These are phyloP conservation scores for Meteorus colon DNA, from an alignment of 2,888 invertebrate genomes.

Conservation along the genomic window DNA sequence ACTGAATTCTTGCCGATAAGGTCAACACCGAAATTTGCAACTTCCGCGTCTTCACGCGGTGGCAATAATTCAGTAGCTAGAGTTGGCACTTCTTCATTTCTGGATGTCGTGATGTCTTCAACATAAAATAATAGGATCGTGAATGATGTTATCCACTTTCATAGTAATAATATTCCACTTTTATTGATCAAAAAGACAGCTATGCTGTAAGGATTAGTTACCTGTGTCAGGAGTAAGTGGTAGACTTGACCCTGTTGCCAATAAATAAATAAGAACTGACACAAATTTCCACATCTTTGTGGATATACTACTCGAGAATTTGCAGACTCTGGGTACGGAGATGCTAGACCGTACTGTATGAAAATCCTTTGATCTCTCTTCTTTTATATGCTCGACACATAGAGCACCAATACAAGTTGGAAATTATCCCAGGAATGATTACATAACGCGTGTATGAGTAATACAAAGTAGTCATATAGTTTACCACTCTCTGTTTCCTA, in stretches of 20 bases:
- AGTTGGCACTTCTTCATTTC: conserved; percentile 27
- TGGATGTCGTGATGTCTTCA: neutral
- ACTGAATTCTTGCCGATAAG: conserved; percentile 48
- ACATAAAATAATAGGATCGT: neutral
- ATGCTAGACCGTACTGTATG: conserved; percentile 31
- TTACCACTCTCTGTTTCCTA: conserved; percentile 4
- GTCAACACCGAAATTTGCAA: conserved; percentile 43
- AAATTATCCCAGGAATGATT: conserved; percentile 46
- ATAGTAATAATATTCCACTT: neutral
- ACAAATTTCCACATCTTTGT: conserved; percentile 34
- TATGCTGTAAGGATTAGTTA: conserved; percentile 45
- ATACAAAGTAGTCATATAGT: conserved; percentile 35
- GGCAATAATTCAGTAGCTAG: conserved; percentile 43
- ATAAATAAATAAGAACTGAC: conserved; percentile 39
- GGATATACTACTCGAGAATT: neutral
- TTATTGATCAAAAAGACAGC: neutral
- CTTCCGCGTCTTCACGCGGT: conserved; percentile 44
- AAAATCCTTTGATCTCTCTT: conserved; percentile 40
- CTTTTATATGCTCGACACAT: conserved; percentile 50
- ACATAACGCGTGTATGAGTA: conserved; percentile 49
- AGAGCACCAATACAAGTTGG: conserved; percentile 37
- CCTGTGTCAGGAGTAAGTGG: conserved; percentile 57
- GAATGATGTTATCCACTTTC: neutral
- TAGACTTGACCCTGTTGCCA: conserved; percentile 55
- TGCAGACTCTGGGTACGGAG: conserved; percentile 17